A percentile compares a stretch with the other conserved stretches of the same genome.
Evolutionary conservation across 2,888 invertebrate species (phyloP).

Genomic region (Leuctra nigra): DNA sequence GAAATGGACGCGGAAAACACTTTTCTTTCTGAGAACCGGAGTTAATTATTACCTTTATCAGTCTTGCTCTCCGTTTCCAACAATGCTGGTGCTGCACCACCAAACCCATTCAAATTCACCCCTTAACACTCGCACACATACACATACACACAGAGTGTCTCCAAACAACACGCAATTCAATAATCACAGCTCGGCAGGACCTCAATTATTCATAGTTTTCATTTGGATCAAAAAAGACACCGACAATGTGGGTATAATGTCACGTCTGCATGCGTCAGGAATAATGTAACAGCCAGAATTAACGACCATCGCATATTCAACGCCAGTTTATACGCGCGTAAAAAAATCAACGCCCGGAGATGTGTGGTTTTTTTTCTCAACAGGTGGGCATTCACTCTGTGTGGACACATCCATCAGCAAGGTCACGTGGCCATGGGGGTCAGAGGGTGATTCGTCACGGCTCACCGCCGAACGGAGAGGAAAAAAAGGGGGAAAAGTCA

Average conservation of each 20-base stretch:
- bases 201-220: neutral
- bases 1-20: slow-evolving; percentile 15
- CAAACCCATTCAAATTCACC: neutral
- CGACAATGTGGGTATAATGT: too few relatives aligned
- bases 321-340: neutral
- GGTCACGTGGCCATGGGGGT: slow-evolving; percentile 12
- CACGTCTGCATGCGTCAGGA: too few relatives aligned
- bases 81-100: neutral
- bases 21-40: neutral
- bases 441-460: slow-evolving; percentile 25
- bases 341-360: neutral
- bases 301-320: too few relatives aligned
- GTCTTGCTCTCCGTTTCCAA: neutral
- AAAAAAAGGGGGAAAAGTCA: slow-evolving; percentile 17
- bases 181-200: slow-evolving; percentile 1
- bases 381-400: slow-evolving; percentile 23
- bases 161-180: slow-evolving; percentile 14
- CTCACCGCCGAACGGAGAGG: slow-evolving; percentile 20
- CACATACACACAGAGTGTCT: neutral
- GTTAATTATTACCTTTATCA: neutral
- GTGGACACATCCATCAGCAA: slow-evolving; percentile 26
- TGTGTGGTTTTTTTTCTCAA: slow-evolving; percentile 18
- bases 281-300: too few relatives aligned
- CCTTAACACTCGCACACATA: neutral
- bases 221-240: too few relatives aligned